Conservation (phyloP, 2,113 vertebrate genomes). For the Hemiscyllium ocellatum region DNA sequence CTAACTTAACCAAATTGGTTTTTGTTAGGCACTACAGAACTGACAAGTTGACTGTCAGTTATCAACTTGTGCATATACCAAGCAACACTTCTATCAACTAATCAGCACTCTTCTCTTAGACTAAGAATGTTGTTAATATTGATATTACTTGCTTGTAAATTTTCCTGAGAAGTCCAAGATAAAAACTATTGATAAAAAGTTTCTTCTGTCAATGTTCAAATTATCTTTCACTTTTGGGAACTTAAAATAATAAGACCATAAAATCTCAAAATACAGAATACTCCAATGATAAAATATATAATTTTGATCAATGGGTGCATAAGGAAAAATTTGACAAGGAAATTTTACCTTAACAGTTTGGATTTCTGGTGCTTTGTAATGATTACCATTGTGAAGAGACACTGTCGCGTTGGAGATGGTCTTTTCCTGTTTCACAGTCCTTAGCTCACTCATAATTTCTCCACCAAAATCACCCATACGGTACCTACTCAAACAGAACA, state of each 20-base stretch:
- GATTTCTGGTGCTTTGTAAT: conserved; percentile 73
- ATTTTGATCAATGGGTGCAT: conserved; percentile 36
- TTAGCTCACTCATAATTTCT: conserved; percentile 78
- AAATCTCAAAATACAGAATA: conserved; percentile 29
- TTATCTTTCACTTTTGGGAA: background rate
- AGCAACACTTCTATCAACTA: too few species aligned
- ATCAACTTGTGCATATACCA: too few species aligned
- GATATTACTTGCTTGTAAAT: too few species aligned
- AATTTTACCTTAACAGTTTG: conserved; percentile 70
- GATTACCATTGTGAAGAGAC: conserved; percentile 69
- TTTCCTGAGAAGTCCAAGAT: too few species aligned
- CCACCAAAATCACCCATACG: conserved; percentile 83
- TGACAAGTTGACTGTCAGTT: too few species aligned
- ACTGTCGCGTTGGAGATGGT: conserved; percentile 61
- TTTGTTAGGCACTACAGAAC: too few species aligned
- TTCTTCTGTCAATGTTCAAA: too few species aligned
- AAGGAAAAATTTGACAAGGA: conserved; percentile 40
- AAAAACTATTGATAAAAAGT: too few species aligned
- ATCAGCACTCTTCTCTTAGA: too few species aligned
- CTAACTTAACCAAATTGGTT: background rate
- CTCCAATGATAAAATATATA: conserved; percentile 38
- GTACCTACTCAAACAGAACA: conserved; percentile 56
- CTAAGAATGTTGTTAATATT: too few species aligned
- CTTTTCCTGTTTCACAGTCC: conserved; percentile 74
- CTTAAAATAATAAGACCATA: conserved; percentile 44